These are phyloP conservation scores for Synanthedon vespiformis DNA, from an alignment of 2,888 invertebrate genomes.

Conservation along the genomic window DNA sequence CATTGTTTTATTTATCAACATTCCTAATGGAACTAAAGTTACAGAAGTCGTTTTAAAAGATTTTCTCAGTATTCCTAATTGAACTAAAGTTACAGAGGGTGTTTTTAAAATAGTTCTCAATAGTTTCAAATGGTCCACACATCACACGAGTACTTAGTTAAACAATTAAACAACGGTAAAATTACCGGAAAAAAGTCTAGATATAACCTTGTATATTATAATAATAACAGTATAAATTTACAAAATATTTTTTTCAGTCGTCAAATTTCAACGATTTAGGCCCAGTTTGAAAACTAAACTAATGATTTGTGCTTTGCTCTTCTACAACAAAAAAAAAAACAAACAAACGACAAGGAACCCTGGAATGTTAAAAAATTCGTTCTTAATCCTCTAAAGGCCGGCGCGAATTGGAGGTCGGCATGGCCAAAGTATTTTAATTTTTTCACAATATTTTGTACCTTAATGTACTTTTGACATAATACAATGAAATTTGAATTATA, in stretches of 20 bases:
- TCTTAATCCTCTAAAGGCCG: conserved; percentile 16
- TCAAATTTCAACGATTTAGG: conserved; percentile 29
- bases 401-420: no score
- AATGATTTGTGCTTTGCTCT: conserved; percentile 35
- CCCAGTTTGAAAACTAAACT: conserved; percentile 12
- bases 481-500: no score
- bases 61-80: no score
- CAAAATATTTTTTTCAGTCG: conserved; percentile 50
- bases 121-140: conserved; percentile 22
- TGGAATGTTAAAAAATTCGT: conserved; percentile 64
- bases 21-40: no score
- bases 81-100: no score
- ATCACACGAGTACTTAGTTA: not conserved
- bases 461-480: no score
- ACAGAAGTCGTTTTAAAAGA: no score
- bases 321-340: conserved; percentile 11
- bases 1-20: no score
- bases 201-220: conserved; percentile 19
- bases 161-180: not conserved
- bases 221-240: conserved; percentile 33
- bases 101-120: no score
- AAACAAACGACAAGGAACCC: conserved; percentile 31
- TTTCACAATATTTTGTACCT: no score
- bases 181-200: conserved; percentile 18
- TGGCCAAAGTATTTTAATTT: no score